Evolutionary conservation across 2,113 vertebrate genomes (phyloP), one percentile per base, ranked within the genome.

Genomic region (Hemibagrus wyckioides): DNA sequence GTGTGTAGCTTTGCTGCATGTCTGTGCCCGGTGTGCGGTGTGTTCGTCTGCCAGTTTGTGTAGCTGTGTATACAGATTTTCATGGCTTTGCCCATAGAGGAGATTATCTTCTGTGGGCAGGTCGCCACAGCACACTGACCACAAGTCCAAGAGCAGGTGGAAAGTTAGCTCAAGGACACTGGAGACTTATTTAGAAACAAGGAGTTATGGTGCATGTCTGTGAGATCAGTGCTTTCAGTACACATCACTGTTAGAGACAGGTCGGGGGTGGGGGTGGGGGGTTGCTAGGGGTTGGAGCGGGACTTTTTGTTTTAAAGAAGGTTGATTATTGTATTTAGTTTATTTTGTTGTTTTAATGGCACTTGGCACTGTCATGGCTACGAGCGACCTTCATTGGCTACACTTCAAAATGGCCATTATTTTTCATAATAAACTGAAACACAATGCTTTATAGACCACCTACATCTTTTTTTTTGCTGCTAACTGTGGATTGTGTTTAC

Each of bases 71-170:
- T 67, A 89, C 88, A 89, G 48, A 83, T 48, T 89, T 30, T 48
- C 71, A 41, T 79, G 50, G 59, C 79, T 83, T 86, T 86, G 67
- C 82, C 86, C 63, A 84, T 48, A 25, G 84, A 86, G 36, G 44
- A 86, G 87, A 85, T 90, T 90, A 88, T 90, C 85, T 88, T 67
- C 19, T 39, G 41, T 67, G 57, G 84, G 84, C 89, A 90, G 89
- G n/a, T 67, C 33, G 41, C 73, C 73, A 88, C 57, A 52, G 44
- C 56, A 28, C 36, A 76, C 61, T 63, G 61, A 44, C 81, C 69
- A 86, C 59, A 56, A 52, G 44, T 81, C 73, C 48, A 57, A 36
- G 67, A 59, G 57, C 81, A 88, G 87, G 36, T 86, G 54, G 54
- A 86, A 86, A 79, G 81, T 73, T 61, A 71, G 10, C 39, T 71